phyloP scores from a whole-genome alignment of 2,888 invertebrate genomes.

The Nemotelus pantherinus region DNA sequence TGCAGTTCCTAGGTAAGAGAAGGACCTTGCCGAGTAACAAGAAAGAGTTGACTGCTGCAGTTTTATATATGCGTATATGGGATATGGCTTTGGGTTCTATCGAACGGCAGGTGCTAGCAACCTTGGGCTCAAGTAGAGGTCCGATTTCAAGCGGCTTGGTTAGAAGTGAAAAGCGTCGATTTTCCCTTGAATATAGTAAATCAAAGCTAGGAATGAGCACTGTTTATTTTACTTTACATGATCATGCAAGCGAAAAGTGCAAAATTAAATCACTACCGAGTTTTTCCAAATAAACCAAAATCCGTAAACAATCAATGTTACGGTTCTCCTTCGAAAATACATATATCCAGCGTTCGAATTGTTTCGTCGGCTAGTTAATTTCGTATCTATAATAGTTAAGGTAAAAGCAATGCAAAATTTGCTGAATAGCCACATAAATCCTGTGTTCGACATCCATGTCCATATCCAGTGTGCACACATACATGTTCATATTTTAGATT shows the following conservation, averaged over 20 bases:
- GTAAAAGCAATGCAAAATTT: slow-evolving; percentile 16
- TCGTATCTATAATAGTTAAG: neutral
- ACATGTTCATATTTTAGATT: slow-evolving; percentile 34
- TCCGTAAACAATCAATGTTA: too few species aligned
- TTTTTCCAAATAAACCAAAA: too few species aligned
- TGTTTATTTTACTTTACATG: too few species aligned
- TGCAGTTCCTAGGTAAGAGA: slow-evolving; percentile 27
- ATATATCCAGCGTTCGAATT: too few species aligned
- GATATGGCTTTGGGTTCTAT: neutral
- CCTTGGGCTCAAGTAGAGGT: neutral
- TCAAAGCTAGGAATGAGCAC: too few species aligned
- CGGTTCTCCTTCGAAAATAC: too few species aligned
- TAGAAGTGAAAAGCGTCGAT: too few species aligned
- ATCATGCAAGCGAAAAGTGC: too few species aligned
- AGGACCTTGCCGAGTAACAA: slow-evolving; percentile 13
- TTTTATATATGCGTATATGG: neutral
- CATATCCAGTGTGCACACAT: slow-evolving; percentile 18
- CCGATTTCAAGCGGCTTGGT: neutral
- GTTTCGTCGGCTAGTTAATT: neutral
- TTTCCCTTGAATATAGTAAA: too few species aligned
- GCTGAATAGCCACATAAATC: slow-evolving; percentile 39
- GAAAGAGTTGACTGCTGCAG: neutral
- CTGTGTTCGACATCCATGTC: slow-evolving; percentile 43
- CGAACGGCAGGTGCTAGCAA: neutral
- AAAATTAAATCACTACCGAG: too few species aligned